These are phyloP conservation scores for Peromyscus eremicus DNA, from an alignment of 2,797 vertebrate genomes.

Conservation along the genomic window DNA sequence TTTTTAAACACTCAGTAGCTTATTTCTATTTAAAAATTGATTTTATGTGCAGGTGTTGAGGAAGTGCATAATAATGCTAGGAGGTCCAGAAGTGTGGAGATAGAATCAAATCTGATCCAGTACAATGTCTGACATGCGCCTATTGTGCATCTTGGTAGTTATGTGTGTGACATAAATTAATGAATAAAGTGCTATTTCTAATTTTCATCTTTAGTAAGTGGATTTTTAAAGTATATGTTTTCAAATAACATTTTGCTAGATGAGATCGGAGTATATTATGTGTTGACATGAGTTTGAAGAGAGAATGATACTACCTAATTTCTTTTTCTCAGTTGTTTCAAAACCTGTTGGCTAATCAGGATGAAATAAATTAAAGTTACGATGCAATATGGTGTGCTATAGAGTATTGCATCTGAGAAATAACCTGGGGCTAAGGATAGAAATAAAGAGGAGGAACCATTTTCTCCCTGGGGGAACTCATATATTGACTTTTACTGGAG, in stretches of 20 bases:
- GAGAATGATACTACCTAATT: neutral
- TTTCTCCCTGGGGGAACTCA: neutral
- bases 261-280: neutral
- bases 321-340: neutral
- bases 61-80: neutral
- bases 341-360: neutral
- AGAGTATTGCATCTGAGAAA: neutral
- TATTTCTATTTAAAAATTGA: slow-evolving; percentile 16
- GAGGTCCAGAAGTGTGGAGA: neutral
- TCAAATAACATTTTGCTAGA: neutral
- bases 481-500: neutral
- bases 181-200: neutral
- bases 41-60: neutral
- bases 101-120: neutral
- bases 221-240: neutral
- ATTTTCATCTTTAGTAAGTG: slow-evolving; percentile 17
- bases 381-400: neutral
- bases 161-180: neutral
- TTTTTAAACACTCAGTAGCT: neutral
- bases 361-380: slow-evolving; percentile 28
- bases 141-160: neutral
- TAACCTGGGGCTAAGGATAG: neutral
- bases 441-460: neutral
- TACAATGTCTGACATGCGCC: neutral
- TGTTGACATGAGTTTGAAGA: neutral